Conservation (phyloP, 92 coral and sea anemone genomes). For the Epizoanthus scotinus region DNA sequence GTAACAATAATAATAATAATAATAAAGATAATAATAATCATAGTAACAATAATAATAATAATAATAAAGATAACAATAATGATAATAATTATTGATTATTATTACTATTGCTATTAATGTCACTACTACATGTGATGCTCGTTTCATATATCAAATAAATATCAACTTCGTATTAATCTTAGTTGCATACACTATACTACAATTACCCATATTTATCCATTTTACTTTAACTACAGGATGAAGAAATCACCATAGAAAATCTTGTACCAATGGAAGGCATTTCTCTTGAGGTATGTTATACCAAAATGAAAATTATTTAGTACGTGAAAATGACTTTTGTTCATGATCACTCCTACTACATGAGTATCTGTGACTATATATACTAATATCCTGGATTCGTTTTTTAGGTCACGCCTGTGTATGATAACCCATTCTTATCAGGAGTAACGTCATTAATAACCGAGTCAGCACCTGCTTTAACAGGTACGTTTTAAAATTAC, state of each 20-base stretch:
- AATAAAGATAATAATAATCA: too few species aligned
- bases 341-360: too few species aligned
- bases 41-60: too few species aligned
- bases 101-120: too few species aligned
- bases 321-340: too few species aligned
- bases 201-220: background rate
- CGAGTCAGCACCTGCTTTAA: background rate
- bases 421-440: constrained; percentile 21
- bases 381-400: background rate
- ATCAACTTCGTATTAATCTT: background rate
- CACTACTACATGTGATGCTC: too few species aligned
- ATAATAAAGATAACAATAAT: too few species aligned
- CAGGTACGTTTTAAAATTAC: constrained; percentile 1
- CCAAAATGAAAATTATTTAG: too few species aligned
- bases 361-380: background rate
- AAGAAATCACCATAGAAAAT: constrained; percentile 1
- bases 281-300: background rate
- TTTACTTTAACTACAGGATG: background rate
- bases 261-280: background rate
- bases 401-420: constrained; percentile 8
- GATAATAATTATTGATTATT: too few species aligned
- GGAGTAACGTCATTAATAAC: constrained; percentile 8
- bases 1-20: too few species aligned
- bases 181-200: background rate
- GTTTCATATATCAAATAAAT: too few species aligned